A percentile compares a stretch with the other conserved stretches of the same genome.
These are phyloP conservation scores for Helicoverpa zea DNA, from an alignment of 1,140 invertebrate genomes.

Conservation along the genomic window DNA sequence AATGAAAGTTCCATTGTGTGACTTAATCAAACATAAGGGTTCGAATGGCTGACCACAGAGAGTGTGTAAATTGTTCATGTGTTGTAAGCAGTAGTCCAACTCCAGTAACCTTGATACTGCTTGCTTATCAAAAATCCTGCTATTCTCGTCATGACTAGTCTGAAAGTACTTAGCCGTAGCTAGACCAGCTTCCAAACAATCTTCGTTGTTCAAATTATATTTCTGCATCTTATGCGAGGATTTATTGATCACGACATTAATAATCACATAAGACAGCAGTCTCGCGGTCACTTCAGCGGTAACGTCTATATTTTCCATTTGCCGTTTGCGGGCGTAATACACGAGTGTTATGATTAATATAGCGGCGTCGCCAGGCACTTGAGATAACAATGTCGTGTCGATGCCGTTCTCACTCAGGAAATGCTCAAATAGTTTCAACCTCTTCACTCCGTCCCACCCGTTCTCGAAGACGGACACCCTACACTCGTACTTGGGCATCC, in stretches of 20 bases:
- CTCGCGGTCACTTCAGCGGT: slow-evolving; percentile 26
- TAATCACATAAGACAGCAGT: not conserved
- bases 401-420: slow-evolving; percentile 15
- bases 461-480: slow-evolving; percentile 57
- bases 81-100: slow-evolving; percentile 60
- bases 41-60: slow-evolving; percentile 61
- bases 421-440: not conserved
- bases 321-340: slow-evolving; percentile 58
- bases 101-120: slow-evolving; percentile 56
- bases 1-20: slow-evolving; percentile 63
- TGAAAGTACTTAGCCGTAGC: slow-evolving; percentile 48
- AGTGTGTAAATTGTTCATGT: slow-evolving; percentile 64
- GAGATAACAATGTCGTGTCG: not conserved
- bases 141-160: slow-evolving; percentile 27
- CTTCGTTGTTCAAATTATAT: not conserved
- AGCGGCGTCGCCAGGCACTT: slow-evolving; percentile 50
- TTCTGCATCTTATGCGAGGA: not conserved
- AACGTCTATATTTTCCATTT: not conserved
- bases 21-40: slow-evolving; percentile 54
- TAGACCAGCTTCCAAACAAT: not conserved
- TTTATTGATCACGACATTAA: not conserved
- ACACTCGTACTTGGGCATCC: not conserved
- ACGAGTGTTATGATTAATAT: slow-evolving; percentile 59
- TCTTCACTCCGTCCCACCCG: slow-evolving; percentile 33
- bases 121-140: slow-evolving; percentile 47